Evolutionary conservation across 2,797 vertebrate genomes (phyloP).

Genomic region (Eupleurogrammus muticus): DNA sequence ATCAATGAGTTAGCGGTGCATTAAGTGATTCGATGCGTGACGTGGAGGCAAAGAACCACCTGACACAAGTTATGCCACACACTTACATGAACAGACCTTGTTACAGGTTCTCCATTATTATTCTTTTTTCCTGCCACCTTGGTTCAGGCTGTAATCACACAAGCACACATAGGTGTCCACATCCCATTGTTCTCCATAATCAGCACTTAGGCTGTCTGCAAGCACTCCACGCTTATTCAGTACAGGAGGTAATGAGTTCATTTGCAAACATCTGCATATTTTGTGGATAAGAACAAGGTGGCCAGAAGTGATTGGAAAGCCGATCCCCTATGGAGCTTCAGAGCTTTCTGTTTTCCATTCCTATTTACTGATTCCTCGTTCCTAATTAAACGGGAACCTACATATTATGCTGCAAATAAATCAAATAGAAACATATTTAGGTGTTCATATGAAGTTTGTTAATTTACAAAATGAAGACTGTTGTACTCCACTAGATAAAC

Average conservation of each 20-base stretch:
- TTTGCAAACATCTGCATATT: conserved; percentile 71
- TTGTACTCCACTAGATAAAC: conserved; percentile 22
- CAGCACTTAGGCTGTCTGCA: conserved; percentile 50
- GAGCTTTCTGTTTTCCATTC: conserved; percentile 14
- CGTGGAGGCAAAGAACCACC: too few relatives aligned
- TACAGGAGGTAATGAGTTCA: conserved; percentile 58
- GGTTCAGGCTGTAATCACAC: conserved; percentile 41
- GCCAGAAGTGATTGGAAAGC: conserved; percentile 44
- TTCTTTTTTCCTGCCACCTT: conserved; percentile 11
- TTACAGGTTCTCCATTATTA: conserved; percentile 23
- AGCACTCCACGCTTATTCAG: conserved; percentile 58
- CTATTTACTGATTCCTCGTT: conserved; percentile 31
- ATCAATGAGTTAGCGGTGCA: too few relatives aligned
- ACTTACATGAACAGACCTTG: conserved; percentile 11
- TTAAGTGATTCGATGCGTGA: too few relatives aligned
- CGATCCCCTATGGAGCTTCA: conserved; percentile 43
- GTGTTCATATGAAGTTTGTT: conserved; percentile 51
- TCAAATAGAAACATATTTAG: conserved; percentile 61
- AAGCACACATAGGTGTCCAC: conserved; percentile 42
- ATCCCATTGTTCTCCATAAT: conserved; percentile 59
- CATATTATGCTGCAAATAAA: conserved; percentile 54
- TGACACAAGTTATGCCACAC: neutral
- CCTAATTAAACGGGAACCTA: conserved; percentile 39
- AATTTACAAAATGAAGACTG: conserved; percentile 47
- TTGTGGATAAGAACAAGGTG: conserved; percentile 36